Conservation (phyloP, 35 echinoderm and acorn worm species). For the Ptychodera flava region DNA sequence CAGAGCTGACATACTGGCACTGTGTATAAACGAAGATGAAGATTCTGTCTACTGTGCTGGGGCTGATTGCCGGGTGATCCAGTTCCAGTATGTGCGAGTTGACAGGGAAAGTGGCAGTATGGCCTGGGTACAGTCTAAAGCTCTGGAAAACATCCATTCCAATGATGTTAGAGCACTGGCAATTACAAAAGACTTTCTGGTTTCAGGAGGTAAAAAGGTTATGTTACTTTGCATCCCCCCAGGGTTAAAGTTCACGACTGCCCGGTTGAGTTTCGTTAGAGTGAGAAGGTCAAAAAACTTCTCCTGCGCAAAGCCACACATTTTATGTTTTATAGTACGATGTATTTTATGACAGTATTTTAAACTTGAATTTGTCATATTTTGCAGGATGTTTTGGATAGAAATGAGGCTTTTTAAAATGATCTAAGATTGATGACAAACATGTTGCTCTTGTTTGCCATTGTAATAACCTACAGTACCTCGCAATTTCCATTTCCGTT, state of each 20-base stretch:
- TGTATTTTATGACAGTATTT: background rate
- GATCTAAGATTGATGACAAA: too few relatives aligned
- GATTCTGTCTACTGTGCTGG: slow-evolving; percentile 52
- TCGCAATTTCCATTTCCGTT: too few relatives aligned
- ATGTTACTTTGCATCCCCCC: background rate
- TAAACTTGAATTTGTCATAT: background rate
- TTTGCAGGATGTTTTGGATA: background rate
- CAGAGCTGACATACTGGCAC: slow-evolving; percentile 43
- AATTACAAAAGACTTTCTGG: slow-evolving; percentile 27
- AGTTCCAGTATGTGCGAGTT: slow-evolving; percentile 42
- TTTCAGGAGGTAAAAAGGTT: slow-evolving; percentile 73
- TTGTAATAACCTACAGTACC: too few relatives aligned
- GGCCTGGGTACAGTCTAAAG: slow-evolving; percentile 47
- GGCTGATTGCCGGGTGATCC: slow-evolving; percentile 47
- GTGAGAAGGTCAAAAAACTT: slow-evolving; percentile 5
- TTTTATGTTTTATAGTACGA: background rate
- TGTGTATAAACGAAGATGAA: slow-evolving; percentile 61
- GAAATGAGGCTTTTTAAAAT: too few relatives aligned
- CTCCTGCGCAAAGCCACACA: background rate
- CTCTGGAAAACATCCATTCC: slow-evolving; percentile 36
- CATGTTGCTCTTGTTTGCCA: too few relatives aligned
- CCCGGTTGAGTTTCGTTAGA: background rate
- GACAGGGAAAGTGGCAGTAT: background rate
- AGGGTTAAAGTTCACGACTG: background rate
- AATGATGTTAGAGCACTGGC: slow-evolving; percentile 82